Percentiles rank a stretch among this genome's conserved stretches.
phyloP scores from a whole-genome alignment of 2,888 invertebrate genomes.

The Stegana nigrithorax region DNA sequence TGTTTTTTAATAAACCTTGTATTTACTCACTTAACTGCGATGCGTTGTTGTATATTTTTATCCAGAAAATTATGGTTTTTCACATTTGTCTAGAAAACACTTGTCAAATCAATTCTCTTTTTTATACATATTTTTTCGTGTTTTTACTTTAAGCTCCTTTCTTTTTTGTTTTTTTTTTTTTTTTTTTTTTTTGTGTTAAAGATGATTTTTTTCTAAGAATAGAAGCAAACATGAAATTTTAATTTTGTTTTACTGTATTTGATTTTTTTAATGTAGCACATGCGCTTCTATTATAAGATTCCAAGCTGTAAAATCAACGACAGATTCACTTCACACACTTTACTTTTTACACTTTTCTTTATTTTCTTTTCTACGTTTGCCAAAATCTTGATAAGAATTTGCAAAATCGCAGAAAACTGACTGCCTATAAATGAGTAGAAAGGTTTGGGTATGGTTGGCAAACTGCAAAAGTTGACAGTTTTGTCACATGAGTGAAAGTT shows the following conservation, averaged over 20 bases:
- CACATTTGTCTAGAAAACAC: too few species aligned
- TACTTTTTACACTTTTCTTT: not conserved
- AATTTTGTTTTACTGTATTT: not conserved
- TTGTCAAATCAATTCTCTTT: too few species aligned
- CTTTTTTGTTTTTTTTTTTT: not conserved
- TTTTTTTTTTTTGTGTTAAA: not conserved
- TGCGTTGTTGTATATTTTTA: not conserved
- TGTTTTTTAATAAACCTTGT: too few species aligned
- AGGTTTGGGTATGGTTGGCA: too few species aligned
- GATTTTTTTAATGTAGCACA: not conserved
- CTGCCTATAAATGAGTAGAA: too few species aligned
- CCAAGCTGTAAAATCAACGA: conserved; percentile 1
- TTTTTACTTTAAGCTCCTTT: not conserved
- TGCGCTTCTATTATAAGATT: not conserved
- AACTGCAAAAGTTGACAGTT: too few species aligned
- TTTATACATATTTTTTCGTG: too few species aligned
- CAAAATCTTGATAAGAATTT: conserved; percentile 6
- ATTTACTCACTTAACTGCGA: not conserved
- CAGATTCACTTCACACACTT: not conserved
- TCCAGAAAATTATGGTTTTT: not conserved
- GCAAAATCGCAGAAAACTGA: not conserved
- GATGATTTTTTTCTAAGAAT: too few species aligned
- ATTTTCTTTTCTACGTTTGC: not conserved
- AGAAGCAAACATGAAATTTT: too few species aligned
- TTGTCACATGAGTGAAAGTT: too few species aligned